A percentile compares a stretch with the other conserved stretches of the same genome.
Conservation (phyloP, 2,888 invertebrate genomes). For the Microplitis manilae region DNA sequence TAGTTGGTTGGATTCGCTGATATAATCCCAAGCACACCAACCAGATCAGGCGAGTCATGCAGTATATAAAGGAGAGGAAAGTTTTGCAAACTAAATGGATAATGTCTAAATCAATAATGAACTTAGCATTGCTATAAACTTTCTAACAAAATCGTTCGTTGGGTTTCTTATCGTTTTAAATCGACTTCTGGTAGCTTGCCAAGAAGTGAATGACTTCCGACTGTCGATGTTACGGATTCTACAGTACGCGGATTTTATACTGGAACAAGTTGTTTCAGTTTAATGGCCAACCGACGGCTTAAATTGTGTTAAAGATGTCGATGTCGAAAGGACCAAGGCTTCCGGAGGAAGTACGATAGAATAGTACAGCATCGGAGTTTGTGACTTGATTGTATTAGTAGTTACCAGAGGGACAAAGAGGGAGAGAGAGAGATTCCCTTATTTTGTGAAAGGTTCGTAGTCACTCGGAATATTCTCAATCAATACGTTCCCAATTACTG, state of each 20-base stretch:
- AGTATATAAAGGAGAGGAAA: background rate
- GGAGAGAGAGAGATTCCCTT: background rate
- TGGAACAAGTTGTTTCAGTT: constrained; percentile 54
- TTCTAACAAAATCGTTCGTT: background rate
- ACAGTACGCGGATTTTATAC: constrained; percentile 18
- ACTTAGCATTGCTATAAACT: background rate
- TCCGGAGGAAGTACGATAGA: constrained; percentile 42
- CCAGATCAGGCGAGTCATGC: background rate
- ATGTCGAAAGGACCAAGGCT: constrained; percentile 59
- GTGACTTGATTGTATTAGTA: constrained; percentile 61
- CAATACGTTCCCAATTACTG: constrained; percentile 42
- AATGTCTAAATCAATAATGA: constrained; percentile 1
- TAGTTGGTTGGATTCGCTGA: background rate
- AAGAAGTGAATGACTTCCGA: constrained; percentile 31
- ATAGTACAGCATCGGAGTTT: constrained; percentile 21
- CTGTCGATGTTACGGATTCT: constrained; percentile 27
- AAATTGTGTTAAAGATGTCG: constrained; percentile 63
- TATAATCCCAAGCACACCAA: background rate
- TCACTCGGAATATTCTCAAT: constrained; percentile 13
- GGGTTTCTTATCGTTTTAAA: constrained; percentile 22
- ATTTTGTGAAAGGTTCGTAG: constrained; percentile 4
- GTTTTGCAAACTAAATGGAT: background rate
- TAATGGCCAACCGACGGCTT: constrained; percentile 60
- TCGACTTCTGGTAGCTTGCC: constrained; percentile 30
- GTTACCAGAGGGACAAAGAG: constrained; percentile 42